Base-by-base conservation (phyloP, 2,888 invertebrate species). In the Tachystola acroxantha region DNA sequence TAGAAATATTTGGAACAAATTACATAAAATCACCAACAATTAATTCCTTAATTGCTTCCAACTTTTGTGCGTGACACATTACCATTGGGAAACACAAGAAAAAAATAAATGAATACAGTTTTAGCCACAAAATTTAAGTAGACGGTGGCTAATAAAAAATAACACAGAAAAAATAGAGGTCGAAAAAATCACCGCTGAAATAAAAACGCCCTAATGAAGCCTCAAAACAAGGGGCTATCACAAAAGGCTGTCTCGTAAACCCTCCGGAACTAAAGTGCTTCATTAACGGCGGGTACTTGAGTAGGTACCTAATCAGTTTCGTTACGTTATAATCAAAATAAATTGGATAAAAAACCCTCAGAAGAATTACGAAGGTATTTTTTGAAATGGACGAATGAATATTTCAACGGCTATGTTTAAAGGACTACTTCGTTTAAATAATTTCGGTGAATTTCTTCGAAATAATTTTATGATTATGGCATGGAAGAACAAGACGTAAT, bases 141-240 rank as follows among this genome's bases (percentile, higher is more conserved):
- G 19, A 10, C 30, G 30, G 10, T 10, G n/a, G 19, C 19, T 30
- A 19, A 30, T 30, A 30, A 28, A 12, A 28, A 28, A 10, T 10
- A 19, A 9, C 9, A 14, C 13, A 9, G n/a, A 20, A 20, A 32
- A 12, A 20, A 22, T 11, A n/a, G 13, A 32, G 13, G 25, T 13
- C 12, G 12, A 24, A 12, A 32, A 13, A 24, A 9, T 10, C 12
- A 0, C 13, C 12, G 24, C 24, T 22, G 27, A 27, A 32, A 29
- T 29, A 25, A 40, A 32, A 33, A 36, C 24, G 22, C 28, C 13
- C 24, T 36, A 40, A 40, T 36, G 39, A 40, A 39, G 36, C 32
- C 25, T 30, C 32, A 6, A 27, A 34, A 34, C 28, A 38, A 31
- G 26, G 16, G n/a, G 9, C 22, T 35, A 10, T 12, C 31, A 36